Percentiles rank a stretch among this genome's conserved stretches.
These are phyloP conservation scores for Thysanoteuthis rhombus DNA, from an alignment of 2,888 invertebrate species.

Conservation along the genomic window DNA sequence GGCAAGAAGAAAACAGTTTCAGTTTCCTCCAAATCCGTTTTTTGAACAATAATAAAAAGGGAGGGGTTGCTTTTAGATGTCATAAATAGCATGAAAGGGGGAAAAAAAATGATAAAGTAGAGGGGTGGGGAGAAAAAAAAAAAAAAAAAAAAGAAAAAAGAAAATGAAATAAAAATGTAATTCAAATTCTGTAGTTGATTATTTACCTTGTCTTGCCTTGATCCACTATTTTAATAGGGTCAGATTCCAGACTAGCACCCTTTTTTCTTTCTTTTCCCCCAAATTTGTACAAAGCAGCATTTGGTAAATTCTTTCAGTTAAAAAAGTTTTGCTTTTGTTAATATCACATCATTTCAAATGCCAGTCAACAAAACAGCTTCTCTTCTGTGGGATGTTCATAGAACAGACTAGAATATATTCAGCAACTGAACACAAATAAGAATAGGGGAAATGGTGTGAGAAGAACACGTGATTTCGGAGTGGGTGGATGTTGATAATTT, in stretches of 20 bases:
- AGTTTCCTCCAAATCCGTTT: not conserved
- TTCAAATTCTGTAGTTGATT: not conserved
- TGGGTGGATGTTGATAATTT: not conserved
- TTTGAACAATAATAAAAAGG: no score
- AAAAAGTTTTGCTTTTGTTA: not conserved
- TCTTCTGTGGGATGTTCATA: conserved; percentile 16
- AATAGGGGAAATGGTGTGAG: not conserved
- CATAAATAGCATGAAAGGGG: no score
- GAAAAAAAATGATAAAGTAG: no score
- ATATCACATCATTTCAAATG: conserved; percentile 28
- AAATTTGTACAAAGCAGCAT: conserved; percentile 1
- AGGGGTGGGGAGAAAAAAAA: no score
- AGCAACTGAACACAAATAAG: not conserved
- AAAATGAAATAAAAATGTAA: not conserved
- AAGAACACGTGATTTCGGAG: not conserved
- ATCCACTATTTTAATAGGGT: not conserved
- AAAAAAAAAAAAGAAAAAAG: not conserved
- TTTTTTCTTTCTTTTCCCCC: not conserved
- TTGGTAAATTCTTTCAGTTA: conserved; percentile 1
- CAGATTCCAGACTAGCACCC: not conserved
- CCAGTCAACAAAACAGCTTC: conserved; percentile 16
- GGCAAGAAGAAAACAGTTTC: not conserved
- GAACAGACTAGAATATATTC: not conserved
- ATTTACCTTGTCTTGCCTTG: not conserved
- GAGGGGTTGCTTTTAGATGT: no score